phyloP scores from a whole-genome alignment of 1,140 invertebrate species.

The Diorhabda carinulata region DNA sequence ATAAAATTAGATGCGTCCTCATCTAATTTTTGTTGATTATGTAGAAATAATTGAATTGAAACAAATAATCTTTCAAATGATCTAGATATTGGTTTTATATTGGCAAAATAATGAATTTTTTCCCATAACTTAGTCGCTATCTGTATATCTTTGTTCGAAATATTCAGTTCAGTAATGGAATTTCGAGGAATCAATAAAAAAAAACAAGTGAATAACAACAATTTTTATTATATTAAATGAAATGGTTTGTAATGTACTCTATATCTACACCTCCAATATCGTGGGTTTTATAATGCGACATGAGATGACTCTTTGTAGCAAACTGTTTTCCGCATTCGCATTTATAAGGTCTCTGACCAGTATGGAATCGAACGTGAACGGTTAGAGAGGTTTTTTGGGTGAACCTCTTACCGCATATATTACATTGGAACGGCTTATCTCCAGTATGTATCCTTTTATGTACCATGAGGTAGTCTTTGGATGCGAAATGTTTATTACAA shows the following conservation, averaged over 20 bases:
- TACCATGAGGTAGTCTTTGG: slow-evolving; percentile 69
- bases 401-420: slow-evolving; percentile 68
- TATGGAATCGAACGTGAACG: slow-evolving; percentile 63
- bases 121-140: too few species aligned
- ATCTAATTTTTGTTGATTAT: too few species aligned
- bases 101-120: too few species aligned
- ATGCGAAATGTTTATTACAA: slow-evolving; percentile 57
- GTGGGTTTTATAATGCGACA: slow-evolving; percentile 40
- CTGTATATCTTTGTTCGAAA: too few species aligned
- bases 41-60: too few species aligned
- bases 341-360: slow-evolving; percentile 64
- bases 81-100: too few species aligned
- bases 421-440: slow-evolving; percentile 74
- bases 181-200: too few species aligned
- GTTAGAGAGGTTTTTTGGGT: slow-evolving; percentile 55
- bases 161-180: too few species aligned
- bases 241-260: slow-evolving; percentile 24
- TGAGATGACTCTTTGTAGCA: slow-evolving; percentile 41
- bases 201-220: too few species aligned
- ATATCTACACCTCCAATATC: slow-evolving; percentile 36
- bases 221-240: not conserved
- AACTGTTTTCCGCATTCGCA: slow-evolving; percentile 55
- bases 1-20: too few species aligned
- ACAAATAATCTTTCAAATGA: too few species aligned
- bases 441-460: slow-evolving; percentile 69